Base-by-base conservation (phyloP, 1,140 invertebrate species). In the Apocrypta bakeri region DNA sequence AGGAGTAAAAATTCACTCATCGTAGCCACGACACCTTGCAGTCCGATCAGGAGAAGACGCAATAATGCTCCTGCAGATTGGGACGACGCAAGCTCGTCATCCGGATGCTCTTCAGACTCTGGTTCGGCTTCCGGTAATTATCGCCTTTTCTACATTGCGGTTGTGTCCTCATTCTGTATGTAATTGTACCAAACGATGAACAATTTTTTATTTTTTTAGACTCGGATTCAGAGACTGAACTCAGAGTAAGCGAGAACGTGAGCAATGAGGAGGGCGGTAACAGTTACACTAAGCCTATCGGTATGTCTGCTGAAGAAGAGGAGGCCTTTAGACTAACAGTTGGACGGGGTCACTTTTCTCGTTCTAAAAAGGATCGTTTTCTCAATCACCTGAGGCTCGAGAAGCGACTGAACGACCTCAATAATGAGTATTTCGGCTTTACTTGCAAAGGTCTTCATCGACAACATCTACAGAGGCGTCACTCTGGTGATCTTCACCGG, bases 351-450 rank as follows among this genome's bases (percentile, higher is more conserved):
- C 83, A 89, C 81, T 90, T 90, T 71, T 87, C 87, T 72, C 86
- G 87, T 25, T 89, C 89, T 63, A 90, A 90, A 71, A 90, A 90
- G 71, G 88, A 90, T 74, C 85, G 85, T 79, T 90, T 90, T 83
- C 85, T 90, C 7, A 90, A 90, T 85, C 87, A 90, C 74, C 85
- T 90, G 12, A 86, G 89, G 84, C 79, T 90, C 69, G 88, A 90
- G 75, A 90, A 90, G 76, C 83, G 88, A 74, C 82, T 90, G 9
- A 90, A 90, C 68, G 89, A 88, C 25, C 84, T 89, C 33, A 89
- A 85, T 71, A 85, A 88, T 75, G 87, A 88, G 17, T 69, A 37
- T 66, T 77, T 82, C 27, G 80, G 73, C 27, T 12, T 77, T 2
- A 42, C 74, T 11, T 56, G 72, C 17, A 69, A 71, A 11, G 68